Percentiles rank a stretch among this genome's conserved stretches.
These are phyloP conservation scores for Brachyhypopomus occidentalis DNA, from an alignment of 2,113 vertebrate species.

Conservation along the genomic window DNA sequence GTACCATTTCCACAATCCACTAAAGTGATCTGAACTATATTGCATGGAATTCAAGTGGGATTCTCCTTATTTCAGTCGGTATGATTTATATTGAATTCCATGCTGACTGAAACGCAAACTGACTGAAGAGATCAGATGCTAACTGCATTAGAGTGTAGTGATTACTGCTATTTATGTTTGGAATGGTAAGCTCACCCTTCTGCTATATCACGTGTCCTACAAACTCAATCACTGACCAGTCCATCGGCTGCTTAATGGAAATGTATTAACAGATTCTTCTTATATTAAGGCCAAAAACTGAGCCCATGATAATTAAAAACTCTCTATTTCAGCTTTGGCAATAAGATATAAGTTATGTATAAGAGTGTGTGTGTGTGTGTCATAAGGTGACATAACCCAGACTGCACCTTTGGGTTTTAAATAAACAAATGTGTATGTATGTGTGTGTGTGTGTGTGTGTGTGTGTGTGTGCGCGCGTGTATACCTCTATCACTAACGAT, in stretches of 20 bases:
- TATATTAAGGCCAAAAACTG: too few relatives aligned
- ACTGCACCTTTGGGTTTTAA: too few relatives aligned
- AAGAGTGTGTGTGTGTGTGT: too few relatives aligned
- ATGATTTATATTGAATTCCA: neutral
- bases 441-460: too few relatives aligned
- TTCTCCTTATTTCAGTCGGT: neutral
- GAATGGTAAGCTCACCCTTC: neutral
- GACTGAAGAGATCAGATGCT: neutral
- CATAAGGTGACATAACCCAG: too few relatives aligned
- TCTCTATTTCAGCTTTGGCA: too few relatives aligned
- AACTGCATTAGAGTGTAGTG: neutral
- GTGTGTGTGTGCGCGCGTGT: too few relatives aligned
- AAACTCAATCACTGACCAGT: neutral
- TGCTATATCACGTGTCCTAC: neutral
- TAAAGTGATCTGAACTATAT: constrained; percentile 17
- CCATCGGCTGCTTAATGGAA: neutral
- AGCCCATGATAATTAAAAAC: too few relatives aligned
- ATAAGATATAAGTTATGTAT: too few relatives aligned
- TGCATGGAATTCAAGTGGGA: constrained; percentile 2
- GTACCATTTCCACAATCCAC: neutral
- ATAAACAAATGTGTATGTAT: too few relatives aligned
- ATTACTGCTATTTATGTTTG: neutral
- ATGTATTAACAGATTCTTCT: neutral
- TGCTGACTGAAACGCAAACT: neutral
- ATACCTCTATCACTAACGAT: too few relatives aligned